phyloP scores from a whole-genome alignment of 2,888 invertebrate genomes.

The Cybosia mesomella region DNA sequence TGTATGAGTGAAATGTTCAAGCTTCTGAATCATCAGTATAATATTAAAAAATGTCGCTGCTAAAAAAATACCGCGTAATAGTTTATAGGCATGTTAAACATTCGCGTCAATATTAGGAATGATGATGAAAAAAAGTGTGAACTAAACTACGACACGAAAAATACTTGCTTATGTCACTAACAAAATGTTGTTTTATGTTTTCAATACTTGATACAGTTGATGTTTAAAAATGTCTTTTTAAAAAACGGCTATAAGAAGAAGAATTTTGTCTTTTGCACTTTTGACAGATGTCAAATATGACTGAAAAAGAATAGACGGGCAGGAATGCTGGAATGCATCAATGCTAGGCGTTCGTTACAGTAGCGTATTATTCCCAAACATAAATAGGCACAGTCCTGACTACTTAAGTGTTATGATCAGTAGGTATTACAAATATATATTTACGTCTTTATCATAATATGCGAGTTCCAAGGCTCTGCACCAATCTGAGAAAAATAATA shows the following conservation, averaged over 20 bases:
- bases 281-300: background rate
- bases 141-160: background rate
- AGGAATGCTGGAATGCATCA: background rate
- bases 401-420: background rate
- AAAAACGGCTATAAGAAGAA: background rate
- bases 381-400: background rate
- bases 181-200: background rate
- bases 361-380: conserved; percentile 1
- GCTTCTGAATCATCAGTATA: no score
- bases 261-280: background rate
- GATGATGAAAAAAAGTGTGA: background rate
- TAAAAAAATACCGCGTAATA: background rate
- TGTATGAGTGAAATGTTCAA: no score
- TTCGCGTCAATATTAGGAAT: background rate
- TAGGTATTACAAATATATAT: background rate
- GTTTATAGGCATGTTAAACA: background rate
- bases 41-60: background rate
- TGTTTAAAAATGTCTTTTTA: no score
- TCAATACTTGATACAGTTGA: background rate
- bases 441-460: background rate
- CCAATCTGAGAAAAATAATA: background rate
- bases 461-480: background rate
- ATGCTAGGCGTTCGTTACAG: background rate
- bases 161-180: background rate
- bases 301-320: background rate